A percentile compares a stretch with the other conserved stretches of the same genome.
These are phyloP conservation scores for Calcarius lapponicus DNA, from an alignment of 2,797 vertebrate genomes.

Conservation along the genomic window DNA sequence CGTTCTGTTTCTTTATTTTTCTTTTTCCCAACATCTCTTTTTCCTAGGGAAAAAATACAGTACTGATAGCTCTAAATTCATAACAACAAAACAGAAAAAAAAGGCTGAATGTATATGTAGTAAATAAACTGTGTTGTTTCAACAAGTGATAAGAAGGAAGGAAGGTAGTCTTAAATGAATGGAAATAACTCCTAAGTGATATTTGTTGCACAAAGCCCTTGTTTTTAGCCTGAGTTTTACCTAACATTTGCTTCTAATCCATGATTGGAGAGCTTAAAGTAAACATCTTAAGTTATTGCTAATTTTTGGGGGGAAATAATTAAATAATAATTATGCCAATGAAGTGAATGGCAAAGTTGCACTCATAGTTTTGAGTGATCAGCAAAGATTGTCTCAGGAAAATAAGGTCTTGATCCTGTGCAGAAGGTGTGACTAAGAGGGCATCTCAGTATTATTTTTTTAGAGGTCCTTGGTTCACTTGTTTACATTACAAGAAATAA, in stretches of 20 bases:
- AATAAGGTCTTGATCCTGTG: not conserved
- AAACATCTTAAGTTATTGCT: not conserved
- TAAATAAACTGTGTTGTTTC: not conserved
- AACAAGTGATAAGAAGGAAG: not conserved
- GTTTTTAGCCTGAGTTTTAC: not conserved
- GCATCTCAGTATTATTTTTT: not conserved
- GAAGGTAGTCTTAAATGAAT: not conserved
- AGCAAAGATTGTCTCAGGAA: not conserved
- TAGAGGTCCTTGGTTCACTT: not conserved
- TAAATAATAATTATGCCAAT: not conserved
- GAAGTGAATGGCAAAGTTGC: not conserved
- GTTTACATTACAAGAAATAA: not conserved
- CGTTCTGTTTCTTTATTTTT: not conserved
- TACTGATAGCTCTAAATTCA: not conserved
- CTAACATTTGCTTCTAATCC: not conserved
- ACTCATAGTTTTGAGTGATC: not conserved
- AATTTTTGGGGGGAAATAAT: not conserved
- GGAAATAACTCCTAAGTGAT: not conserved
- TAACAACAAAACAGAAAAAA: not conserved
- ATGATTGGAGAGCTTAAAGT: not conserved
- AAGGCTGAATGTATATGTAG: not conserved
- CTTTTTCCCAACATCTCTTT: not conserved
- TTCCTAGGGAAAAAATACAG: not conserved
- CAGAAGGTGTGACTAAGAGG: not conserved
- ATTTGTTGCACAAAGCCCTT: not conserved